A percentile compares a stretch with the other conserved stretches of the same genome.
Evolutionary conservation across 92 coral and sea anemone genomes (phyloP).

Genomic region (Metridium senile): DNA sequence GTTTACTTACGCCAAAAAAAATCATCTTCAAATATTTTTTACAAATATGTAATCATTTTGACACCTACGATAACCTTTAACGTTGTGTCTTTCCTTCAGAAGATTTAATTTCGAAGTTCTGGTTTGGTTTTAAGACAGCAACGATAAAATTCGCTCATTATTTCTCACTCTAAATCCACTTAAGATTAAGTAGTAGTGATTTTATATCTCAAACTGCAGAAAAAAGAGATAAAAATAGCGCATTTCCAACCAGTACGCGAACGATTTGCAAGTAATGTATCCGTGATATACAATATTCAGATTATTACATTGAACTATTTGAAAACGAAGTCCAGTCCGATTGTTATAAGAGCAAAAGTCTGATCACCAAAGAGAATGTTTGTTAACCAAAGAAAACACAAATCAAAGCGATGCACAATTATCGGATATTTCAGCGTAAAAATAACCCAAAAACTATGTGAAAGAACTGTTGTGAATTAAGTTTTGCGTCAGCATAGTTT

Average conservation of each 20-base stretch:
- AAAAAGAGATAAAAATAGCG: not conserved
- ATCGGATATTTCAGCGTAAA: constrained; percentile 13
- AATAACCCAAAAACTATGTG: constrained; percentile 7
- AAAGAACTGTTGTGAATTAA: not conserved
- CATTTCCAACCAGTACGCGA: not conserved
- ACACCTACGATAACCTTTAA: not conserved
- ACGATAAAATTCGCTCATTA: not conserved
- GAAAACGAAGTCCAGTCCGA: not conserved
- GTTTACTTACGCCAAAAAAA: not conserved
- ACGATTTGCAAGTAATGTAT: not conserved
- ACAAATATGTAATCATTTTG: not conserved
- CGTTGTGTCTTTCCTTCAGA: not conserved
- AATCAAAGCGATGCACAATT: not conserved
- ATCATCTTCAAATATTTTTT: not conserved
- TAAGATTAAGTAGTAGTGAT: not conserved
- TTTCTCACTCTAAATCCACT: not conserved
- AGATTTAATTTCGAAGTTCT: not conserved
- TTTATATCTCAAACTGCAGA: not conserved
- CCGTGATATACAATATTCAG: no score
- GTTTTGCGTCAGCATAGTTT: constrained; percentile 25
- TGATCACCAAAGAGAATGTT: not conserved
- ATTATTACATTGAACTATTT: not conserved
- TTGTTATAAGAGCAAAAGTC: constrained; percentile 1
- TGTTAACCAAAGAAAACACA: not conserved
- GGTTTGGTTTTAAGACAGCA: not conserved